phyloP scores from a whole-genome alignment of 2,113 vertebrate genomes.

The Ariopsis seemanni region DNA sequence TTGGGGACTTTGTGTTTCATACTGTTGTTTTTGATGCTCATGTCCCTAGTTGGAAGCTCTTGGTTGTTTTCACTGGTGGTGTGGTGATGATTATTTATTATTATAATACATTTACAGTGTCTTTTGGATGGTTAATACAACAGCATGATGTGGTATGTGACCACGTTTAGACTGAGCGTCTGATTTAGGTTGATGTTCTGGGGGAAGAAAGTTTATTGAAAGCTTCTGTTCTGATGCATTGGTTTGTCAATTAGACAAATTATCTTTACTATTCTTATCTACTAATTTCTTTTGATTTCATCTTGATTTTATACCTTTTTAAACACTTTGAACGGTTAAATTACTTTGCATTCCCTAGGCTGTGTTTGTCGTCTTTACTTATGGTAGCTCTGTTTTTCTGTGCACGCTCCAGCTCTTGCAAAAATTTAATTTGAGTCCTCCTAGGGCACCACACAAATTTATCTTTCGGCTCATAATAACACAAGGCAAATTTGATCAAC shows the following conservation, averaged over 20 bases:
- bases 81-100: not conserved
- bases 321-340: not conserved
- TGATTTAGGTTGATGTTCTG: not conserved
- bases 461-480: slow-evolving; percentile 63
- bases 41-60: not conserved
- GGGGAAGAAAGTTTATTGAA: not conserved
- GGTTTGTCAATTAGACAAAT: not conserved
- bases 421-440: slow-evolving; percentile 59
- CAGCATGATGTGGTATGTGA: not conserved
- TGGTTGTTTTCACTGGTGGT: not conserved
- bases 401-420: not conserved
- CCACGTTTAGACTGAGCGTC: not conserved
- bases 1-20: not conserved
- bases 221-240: not conserved
- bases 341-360: not conserved
- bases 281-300: not conserved
- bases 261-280: not conserved
- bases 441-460: slow-evolving; percentile 85
- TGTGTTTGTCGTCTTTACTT: not conserved
- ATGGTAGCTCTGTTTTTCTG: not conserved
- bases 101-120: not conserved
- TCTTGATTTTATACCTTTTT: not conserved
- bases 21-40: not conserved
- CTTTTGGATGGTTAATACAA: not conserved
- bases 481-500: slow-evolving; percentile 80